Percentiles rank a stretch among this genome's conserved stretches.
phyloP scores from a whole-genome alignment of 64 coral and sea anemone species.

The Porites lutea region DNA sequence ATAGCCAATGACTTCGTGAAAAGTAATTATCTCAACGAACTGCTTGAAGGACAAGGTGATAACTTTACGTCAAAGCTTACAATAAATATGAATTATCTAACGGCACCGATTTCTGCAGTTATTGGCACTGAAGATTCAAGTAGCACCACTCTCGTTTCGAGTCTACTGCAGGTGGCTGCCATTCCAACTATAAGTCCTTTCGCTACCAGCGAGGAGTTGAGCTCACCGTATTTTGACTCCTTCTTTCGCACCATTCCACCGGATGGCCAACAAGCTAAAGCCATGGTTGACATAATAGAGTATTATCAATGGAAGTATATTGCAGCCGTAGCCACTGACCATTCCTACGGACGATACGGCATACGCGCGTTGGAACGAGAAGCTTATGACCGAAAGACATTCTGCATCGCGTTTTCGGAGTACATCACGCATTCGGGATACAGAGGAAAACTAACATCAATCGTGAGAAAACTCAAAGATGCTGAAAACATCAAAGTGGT shows the following conservation, averaged over 20 bases:
- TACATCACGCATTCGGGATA: conserved; percentile 68
- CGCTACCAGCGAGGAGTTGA: conserved; percentile 70
- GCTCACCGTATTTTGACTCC: conserved; percentile 25
- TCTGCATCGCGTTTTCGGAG: conserved; percentile 49
- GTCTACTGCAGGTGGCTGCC: conserved; percentile 39
- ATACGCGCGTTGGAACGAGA: conserved; percentile 44
- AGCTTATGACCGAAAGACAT: conserved; percentile 43
- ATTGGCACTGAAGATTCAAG: conserved; percentile 50
- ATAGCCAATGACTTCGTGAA: conserved; percentile 50
- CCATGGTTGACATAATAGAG: conserved; percentile 56
- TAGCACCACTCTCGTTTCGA: conserved; percentile 42
- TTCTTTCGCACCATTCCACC: conserved; percentile 74
- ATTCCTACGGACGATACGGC: conserved; percentile 66
- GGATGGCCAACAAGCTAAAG: conserved; percentile 64
- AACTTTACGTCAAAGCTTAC: too few species aligned
- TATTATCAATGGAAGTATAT: conserved; percentile 77
- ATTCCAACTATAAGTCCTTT: conserved; percentile 56
- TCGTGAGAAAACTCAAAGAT: conserved; percentile 68
- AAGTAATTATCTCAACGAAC: not conserved
- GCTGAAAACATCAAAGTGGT: conserved; percentile 65
- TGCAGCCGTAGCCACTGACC: conserved; percentile 35
- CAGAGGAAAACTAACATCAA: conserved; percentile 64
- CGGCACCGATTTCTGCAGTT: conserved; percentile 17
- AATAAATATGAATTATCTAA: not conserved
- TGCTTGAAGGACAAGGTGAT: not conserved